Evolutionary conservation across 2,888 invertebrate species (phyloP).

Genomic region (Spisula subtruncata): DNA sequence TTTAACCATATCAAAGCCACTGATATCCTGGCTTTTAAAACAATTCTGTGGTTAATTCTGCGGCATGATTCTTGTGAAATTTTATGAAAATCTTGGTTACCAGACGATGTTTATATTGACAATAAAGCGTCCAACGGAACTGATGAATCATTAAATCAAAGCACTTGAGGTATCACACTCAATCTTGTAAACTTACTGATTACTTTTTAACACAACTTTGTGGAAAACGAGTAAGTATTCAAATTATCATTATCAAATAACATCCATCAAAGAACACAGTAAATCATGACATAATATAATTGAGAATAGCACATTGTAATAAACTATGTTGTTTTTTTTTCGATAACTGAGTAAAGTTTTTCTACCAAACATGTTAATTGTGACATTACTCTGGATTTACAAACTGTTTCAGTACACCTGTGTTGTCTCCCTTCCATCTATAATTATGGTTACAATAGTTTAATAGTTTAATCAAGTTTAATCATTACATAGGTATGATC

Average conservation of each 20-base stretch:
- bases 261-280: too few species aligned
- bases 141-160: constrained; percentile 30
- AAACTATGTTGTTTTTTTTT: too few species aligned
- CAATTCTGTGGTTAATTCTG: constrained; percentile 23
- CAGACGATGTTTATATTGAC: constrained; percentile 61
- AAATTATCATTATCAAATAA: too few species aligned
- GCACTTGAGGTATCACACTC: constrained; percentile 11
- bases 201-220: background rate
- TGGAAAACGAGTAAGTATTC: too few species aligned
- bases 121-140: constrained; percentile 40
- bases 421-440: background rate
- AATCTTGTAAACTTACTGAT: background rate
- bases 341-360: too few species aligned
- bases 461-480: too few species aligned
- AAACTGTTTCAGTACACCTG: background rate
- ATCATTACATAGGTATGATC: too few species aligned
- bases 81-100: constrained; percentile 60
- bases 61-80: constrained; percentile 46
- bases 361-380: background rate
- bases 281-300: too few species aligned
- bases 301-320: too few species aligned
- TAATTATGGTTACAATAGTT: background rate
- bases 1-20: constrained; percentile 91
- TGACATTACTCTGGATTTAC: background rate
- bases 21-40: constrained; percentile 31